Conservation (phyloP, 2,113 vertebrate species). For the Toxotes jaculatrix region DNA sequence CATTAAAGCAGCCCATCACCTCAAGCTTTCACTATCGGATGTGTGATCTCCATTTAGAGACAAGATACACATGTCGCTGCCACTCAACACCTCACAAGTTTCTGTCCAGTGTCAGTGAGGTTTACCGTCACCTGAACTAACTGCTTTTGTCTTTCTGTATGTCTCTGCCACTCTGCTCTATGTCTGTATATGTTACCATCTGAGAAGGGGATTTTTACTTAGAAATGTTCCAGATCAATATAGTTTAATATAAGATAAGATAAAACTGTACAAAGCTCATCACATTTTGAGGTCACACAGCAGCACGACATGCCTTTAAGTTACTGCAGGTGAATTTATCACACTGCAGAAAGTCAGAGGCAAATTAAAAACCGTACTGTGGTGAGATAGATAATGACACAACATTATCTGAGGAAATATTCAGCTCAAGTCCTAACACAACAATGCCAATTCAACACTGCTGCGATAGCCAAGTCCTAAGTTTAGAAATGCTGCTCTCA, state of each 20-base stretch:
- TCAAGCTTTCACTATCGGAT: conserved; percentile 46
- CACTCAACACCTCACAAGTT: conserved; percentile 42
- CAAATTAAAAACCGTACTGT: neutral
- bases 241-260: too few relatives aligned
- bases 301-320: neutral
- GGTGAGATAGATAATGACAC: neutral
- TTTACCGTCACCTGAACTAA: conserved; percentile 2
- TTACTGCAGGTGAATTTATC: neutral
- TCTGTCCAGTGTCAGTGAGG: neutral
- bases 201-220: neutral
- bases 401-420: neutral
- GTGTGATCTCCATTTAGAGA: conserved; percentile 56
- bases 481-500: conserved; percentile 17
- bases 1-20: conserved; percentile 55
- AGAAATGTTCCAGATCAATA: neutral
- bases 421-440: conserved; percentile 1
- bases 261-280: too few relatives aligned
- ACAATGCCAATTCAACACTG: neutral
- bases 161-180: neutral
- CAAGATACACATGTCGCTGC: conserved; percentile 63
- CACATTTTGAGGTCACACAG: neutral
- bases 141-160: neutral
- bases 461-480: neutral
- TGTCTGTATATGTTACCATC: neutral
- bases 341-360: neutral